These are phyloP conservation scores for Eristalis tenax DNA, from an alignment of 2,888 invertebrate species.

Conservation along the genomic window DNA sequence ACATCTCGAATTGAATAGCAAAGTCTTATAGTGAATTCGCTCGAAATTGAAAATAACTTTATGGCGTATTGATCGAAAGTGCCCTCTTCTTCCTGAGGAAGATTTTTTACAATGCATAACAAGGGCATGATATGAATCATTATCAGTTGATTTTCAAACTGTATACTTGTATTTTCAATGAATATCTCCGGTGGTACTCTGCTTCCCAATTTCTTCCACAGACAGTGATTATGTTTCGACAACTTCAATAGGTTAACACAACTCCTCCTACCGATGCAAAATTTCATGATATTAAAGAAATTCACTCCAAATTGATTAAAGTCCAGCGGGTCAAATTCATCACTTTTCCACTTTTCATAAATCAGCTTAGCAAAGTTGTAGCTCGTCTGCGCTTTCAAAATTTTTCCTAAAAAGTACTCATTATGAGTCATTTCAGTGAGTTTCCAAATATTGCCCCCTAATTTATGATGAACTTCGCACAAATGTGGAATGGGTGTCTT, in stretches of 20 bases:
- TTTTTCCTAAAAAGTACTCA: constrained; percentile 77
- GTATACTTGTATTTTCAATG: constrained; percentile 78
- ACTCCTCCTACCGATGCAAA: constrained; percentile 78
- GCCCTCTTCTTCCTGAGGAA: constrained; percentile 77
- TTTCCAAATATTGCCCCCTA: constrained; percentile 78
- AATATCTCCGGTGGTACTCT: constrained; percentile 78
- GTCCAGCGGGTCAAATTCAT: constrained; percentile 75
- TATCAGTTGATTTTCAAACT: constrained; percentile 84
- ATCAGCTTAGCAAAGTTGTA: constrained; percentile 78
- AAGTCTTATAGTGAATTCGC: constrained; percentile 85
- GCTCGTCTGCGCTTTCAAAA: constrained; percentile 76
- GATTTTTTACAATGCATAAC: constrained; percentile 80
- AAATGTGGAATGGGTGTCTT: constrained; percentile 78
- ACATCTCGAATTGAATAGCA: constrained; percentile 84
- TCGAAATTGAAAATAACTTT: constrained; percentile 85
- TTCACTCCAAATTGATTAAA: constrained; percentile 78
- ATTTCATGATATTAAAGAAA: constrained; percentile 80
- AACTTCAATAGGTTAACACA: constrained; percentile 79
- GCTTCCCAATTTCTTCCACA: constrained; percentile 80
- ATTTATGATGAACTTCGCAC: constrained; percentile 77
- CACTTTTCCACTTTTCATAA: constrained; percentile 76
- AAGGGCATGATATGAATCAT: constrained; percentile 86
- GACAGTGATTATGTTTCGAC: constrained; percentile 79
- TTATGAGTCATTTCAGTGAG: constrained; percentile 79
- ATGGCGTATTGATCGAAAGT: constrained; percentile 84